Base-by-base conservation (phyloP, 2,888 invertebrate species). In the Dynastes maya region DNA sequence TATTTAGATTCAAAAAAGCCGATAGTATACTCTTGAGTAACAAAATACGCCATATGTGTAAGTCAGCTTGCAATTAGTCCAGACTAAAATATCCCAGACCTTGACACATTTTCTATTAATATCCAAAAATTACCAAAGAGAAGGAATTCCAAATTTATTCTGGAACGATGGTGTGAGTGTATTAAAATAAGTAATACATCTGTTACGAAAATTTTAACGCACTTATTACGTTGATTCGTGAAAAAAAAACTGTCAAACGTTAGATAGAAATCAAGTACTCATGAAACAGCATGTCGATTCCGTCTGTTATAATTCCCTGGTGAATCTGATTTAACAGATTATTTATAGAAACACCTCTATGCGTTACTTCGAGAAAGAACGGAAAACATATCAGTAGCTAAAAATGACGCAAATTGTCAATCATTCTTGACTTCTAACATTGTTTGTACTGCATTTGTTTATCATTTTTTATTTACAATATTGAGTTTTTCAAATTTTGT, bases 81-180 rank as follows among this genome's bases (percentile, higher is more conserved):
- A 8, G 22, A 4, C n/a, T 22, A 3, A 58, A 22, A 22, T 22
- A 58, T 58, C 53, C 13, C 16, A 22, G 55, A 58, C 55, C 55
- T 16, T 58, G 55, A 58, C 55, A 58, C 55, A 22, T 58, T 58
- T 58, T 22, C 55, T 58, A 27, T 58, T 58, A 58, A 58, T 58
- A 58, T 8, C 0, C 4, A 8, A 58, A 58, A 58, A 5, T 58
- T 58, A 58, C 55, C 22, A 58, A 58, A 22, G 9, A 58, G 22
- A 58, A 58, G 22, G 22, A 27, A 58, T 9, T 22, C 22, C 22
- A 22, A 22, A 9, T 58, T 58, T 27, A 58, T 8, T 58, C 55
- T n/a, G n/a, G 16, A 55, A 16, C 1, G 5, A n/a, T n/a, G 13
- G 2, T 55, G 11, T 2, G 45, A 55, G 55, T 58, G n/a, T 22